A percentile compares a stretch with the other conserved stretches of the same genome.
phyloP scores from a whole-genome alignment of 1,140 invertebrate genomes.

The Magallana angulata region DNA sequence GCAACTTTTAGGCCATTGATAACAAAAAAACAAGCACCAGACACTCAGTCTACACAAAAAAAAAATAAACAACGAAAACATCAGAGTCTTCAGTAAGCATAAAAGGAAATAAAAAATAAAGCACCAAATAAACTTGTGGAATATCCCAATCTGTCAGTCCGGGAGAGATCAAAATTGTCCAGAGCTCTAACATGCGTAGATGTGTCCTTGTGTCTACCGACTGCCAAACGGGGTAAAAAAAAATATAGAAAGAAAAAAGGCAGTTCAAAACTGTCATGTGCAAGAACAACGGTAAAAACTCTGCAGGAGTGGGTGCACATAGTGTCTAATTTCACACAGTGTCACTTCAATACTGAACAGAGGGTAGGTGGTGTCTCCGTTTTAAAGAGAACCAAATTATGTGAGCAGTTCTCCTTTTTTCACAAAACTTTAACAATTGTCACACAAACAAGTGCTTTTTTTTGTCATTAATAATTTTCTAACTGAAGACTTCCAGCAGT shows the following conservation, averaged over 20 bases:
- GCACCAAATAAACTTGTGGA: slow-evolving; percentile 29
- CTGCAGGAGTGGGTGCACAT: background rate
- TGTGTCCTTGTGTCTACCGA: background rate
- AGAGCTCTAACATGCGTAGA: slow-evolving; percentile 28
- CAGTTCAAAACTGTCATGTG: background rate
- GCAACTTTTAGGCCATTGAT: slow-evolving; percentile 11
- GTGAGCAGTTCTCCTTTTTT: background rate
- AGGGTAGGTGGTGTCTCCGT: background rate
- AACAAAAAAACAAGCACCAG: slow-evolving; percentile 13
- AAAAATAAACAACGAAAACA: background rate
- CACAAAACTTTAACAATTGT: background rate
- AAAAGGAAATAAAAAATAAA: background rate
- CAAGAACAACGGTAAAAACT: background rate
- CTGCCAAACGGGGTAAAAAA: slow-evolving; percentile 5
- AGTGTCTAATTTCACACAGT: background rate
- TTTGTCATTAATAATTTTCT: background rate
- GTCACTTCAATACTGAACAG: slow-evolving; percentile 8
- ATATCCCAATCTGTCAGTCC: background rate
- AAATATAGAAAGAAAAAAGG: background rate
- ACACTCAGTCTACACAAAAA: background rate
- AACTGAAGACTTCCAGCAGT: background rate
- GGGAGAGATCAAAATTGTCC: slow-evolving; percentile 8
- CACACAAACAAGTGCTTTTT: background rate
- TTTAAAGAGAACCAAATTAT: background rate
- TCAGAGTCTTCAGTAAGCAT: slow-evolving; percentile 20